These are phyloP conservation scores for Eupithecia subumbrata DNA, from an alignment of 2,888 invertebrate species.

Conservation along the genomic window DNA sequence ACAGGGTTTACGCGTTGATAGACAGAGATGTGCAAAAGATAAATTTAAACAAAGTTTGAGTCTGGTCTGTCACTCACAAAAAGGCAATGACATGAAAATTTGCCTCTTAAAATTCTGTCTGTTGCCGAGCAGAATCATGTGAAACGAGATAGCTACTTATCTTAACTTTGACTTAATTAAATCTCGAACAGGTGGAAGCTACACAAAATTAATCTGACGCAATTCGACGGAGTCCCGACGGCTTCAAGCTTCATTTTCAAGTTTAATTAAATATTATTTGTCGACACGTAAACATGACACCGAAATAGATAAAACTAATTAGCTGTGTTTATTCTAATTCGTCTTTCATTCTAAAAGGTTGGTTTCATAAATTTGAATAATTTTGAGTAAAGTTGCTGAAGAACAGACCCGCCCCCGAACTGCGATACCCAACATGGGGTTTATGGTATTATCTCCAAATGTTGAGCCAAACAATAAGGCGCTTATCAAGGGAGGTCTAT, in stretches of 20 bases:
- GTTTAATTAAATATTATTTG: conserved; percentile 71
- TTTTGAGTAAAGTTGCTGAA: background rate
- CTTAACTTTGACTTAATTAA: conserved; percentile 73
- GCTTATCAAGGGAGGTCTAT: background rate
- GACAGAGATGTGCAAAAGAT: background rate
- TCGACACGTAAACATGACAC: conserved; percentile 50
- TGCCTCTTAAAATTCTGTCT: background rate
- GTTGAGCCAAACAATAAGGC: background rate
- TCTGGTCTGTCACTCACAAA: conserved; percentile 47
- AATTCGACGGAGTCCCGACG: conserved; percentile 69
- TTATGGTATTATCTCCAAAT: background rate
- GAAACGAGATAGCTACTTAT: conserved; percentile 77
- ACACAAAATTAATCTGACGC: conserved; percentile 76
- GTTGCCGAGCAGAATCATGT: conserved; percentile 61
- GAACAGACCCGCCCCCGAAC: background rate
- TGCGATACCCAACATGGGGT: background rate
- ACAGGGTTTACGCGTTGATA: background rate
- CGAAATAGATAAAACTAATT: conserved; percentile 46
- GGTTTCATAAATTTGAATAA: background rate
- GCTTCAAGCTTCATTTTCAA: conserved; percentile 64
- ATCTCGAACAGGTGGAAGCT: conserved; percentile 77
- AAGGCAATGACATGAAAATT: conserved; percentile 65
- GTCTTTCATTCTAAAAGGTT: background rate
- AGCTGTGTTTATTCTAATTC: conserved; percentile 26
- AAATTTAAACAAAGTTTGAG: background rate